phyloP scores from a whole-genome alignment of 1,140 invertebrate genomes.

The Penaeus chinensis region DNA sequence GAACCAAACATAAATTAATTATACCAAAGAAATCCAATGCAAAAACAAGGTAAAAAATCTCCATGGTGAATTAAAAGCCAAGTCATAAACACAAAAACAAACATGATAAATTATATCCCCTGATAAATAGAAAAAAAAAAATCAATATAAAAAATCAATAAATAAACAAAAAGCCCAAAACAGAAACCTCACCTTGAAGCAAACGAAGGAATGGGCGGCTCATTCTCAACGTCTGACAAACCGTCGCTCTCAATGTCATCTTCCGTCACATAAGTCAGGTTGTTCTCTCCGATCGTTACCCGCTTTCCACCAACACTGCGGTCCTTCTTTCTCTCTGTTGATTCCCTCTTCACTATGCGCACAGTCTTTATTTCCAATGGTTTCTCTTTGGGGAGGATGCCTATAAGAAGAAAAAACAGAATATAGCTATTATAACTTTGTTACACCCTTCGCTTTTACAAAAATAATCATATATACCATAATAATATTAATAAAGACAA shows the following conservation, averaged over 20 bases:
- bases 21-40: too few relatives aligned
- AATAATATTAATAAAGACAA: too few relatives aligned
- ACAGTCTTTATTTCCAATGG: conserved; percentile 87
- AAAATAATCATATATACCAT: not conserved
- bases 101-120: too few relatives aligned
- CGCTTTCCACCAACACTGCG: conserved; percentile 62
- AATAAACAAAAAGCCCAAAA: not conserved
- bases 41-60: too few relatives aligned
- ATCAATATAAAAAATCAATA: not conserved
- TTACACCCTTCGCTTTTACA: not conserved
- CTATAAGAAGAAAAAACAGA: conserved; percentile 69
- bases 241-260: conserved; percentile 61
- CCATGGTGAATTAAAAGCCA: too few relatives aligned
- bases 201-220: conserved; percentile 44
- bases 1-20: too few relatives aligned
- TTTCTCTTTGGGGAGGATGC: conserved; percentile 79
- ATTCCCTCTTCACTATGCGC: conserved; percentile 90
- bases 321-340: conserved; percentile 83
- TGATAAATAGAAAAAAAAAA: too few relatives aligned
- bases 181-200: conserved; percentile 36
- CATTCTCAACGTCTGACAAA: conserved; percentile 51
- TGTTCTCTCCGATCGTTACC: conserved; percentile 64
- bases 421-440: not conserved
- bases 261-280: conserved; percentile 52
- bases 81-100: too few relatives aligned